phyloP scores from a whole-genome alignment of 1,140 invertebrate species.

The Ceratosolen solmsi region DNA sequence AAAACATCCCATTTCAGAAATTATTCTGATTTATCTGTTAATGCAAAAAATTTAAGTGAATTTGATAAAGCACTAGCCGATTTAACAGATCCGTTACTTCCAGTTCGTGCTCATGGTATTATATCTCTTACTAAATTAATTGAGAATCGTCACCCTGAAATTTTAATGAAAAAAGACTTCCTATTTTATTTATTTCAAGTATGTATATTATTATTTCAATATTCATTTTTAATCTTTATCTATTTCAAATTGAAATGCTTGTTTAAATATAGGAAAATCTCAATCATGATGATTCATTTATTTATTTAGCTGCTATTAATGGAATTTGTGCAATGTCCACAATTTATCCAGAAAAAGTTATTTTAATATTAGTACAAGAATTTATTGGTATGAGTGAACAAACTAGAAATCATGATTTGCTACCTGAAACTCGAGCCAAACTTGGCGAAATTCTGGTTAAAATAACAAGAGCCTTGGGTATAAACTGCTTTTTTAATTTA shows the following conservation, averaged over 20 bases:
- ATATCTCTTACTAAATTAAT: constrained; percentile 83
- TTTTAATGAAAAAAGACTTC: constrained; percentile 78
- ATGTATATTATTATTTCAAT: constrained; percentile 58
- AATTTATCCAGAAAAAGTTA: constrained; percentile 79
- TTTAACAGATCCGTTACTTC: constrained; percentile 83
- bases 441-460: constrained; percentile 88
- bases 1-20: constrained; percentile 54
- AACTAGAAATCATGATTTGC: constrained; percentile 67
- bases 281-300: constrained; percentile 85
- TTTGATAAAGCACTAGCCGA: constrained; percentile 80
- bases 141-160: constrained; percentile 77
- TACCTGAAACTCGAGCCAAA: constrained; percentile 82
- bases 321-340: constrained; percentile 80
- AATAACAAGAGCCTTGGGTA: constrained; percentile 81
- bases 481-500: constrained; percentile 18
- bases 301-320: constrained; percentile 86
- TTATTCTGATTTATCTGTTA: constrained; percentile 61
- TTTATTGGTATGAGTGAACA: constrained; percentile 72
- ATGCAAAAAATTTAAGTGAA: constrained; percentile 65
- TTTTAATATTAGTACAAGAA: constrained; percentile 79
- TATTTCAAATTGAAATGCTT: constrained; percentile 46
- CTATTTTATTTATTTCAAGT: constrained; percentile 83
- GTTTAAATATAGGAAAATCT: constrained; percentile 79
- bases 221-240: constrained; percentile 38
- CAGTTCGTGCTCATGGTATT: constrained; percentile 85